Percentiles rank a stretch among this genome's conserved stretches.
Evolutionary conservation across 2,888 invertebrate species (phyloP).

Genomic region (Tridacna crocea): DNA sequence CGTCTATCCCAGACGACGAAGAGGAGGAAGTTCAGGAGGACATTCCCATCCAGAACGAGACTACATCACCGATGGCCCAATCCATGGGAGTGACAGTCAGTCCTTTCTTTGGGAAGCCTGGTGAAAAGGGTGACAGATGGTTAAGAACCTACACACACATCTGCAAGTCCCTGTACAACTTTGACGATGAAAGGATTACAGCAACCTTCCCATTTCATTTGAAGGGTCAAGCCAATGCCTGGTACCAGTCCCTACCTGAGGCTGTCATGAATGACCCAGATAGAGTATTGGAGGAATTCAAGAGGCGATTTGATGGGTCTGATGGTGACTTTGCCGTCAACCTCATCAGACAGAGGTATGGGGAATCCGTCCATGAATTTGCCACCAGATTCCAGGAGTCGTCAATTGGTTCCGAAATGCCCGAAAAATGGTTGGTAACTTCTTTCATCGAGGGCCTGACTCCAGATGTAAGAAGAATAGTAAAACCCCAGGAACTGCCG

Average conservation of each 20-base stretch:
- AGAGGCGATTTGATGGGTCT: constrained; percentile 27
- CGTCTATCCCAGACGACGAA: not conserved
- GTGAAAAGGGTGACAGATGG: constrained; percentile 8
- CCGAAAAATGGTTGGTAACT: constrained; percentile 9
- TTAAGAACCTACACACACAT: not conserved
- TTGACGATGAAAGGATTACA: not conserved
- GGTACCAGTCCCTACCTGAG: constrained; percentile 18
- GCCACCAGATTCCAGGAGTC: constrained; percentile 11
- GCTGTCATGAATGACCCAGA: not conserved
- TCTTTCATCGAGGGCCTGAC: constrained; percentile 28
- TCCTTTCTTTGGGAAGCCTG: constrained; percentile 7
- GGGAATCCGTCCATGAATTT: constrained; percentile 22
- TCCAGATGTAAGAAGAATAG: not conserved
- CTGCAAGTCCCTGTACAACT: constrained; percentile 13
- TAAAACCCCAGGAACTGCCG: constrained; percentile 29
- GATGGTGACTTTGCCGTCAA: constrained; percentile 7
- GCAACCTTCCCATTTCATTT: constrained; percentile 26
- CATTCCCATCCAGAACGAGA: no score
- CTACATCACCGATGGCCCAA: not conserved
- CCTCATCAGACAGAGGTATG: not conserved
- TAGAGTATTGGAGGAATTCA: not conserved
- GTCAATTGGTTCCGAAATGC: constrained; percentile 6
- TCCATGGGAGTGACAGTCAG: not conserved
- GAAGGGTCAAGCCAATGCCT: constrained; percentile 24
- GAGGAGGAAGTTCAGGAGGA: not conserved